Evolutionary conservation across 1,140 invertebrate genomes (phyloP).

Genomic region (Phocides pigmalion): DNA sequence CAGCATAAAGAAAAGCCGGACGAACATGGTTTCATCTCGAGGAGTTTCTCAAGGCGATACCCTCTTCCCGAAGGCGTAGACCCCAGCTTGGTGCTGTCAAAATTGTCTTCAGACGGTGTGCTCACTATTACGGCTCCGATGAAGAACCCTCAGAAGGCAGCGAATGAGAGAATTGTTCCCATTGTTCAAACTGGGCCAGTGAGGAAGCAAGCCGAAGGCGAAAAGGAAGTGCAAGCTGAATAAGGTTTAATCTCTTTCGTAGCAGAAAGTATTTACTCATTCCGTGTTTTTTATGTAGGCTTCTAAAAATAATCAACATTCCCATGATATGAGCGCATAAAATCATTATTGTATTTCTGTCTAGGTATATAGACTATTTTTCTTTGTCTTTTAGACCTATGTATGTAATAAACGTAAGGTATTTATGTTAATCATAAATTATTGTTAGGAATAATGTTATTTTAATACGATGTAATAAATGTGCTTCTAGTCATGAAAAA

Average conservation of each 20-base stretch:
- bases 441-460: too few relatives aligned
- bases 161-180: constrained; percentile 85
- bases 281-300: neutral
- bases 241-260: neutral
- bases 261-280: constrained; percentile 25
- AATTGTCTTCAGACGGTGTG: constrained; percentile 89
- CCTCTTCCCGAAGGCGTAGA: constrained; percentile 88
- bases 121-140: constrained; percentile 87
- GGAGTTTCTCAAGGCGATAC: constrained; percentile 89
- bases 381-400: too few relatives aligned
- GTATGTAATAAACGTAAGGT: too few relatives aligned
- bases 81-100: constrained; percentile 86
- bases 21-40: constrained; percentile 88
- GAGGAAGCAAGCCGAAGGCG: constrained; percentile 46
- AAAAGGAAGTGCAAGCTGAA: constrained; percentile 27
- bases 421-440: too few relatives aligned
- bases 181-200: constrained; percentile 86
- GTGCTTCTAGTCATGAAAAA: too few relatives aligned
- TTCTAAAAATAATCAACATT: neutral
- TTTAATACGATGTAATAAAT: too few relatives aligned
- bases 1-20: constrained; percentile 91
- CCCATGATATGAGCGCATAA: too few relatives aligned
- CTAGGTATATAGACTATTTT: too few relatives aligned
- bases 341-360: too few relatives aligned
- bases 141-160: constrained; percentile 78